These are phyloP conservation scores for Drosophila paracracens DNA, from an alignment of 2,888 invertebrate species.

Conservation along the genomic window DNA sequence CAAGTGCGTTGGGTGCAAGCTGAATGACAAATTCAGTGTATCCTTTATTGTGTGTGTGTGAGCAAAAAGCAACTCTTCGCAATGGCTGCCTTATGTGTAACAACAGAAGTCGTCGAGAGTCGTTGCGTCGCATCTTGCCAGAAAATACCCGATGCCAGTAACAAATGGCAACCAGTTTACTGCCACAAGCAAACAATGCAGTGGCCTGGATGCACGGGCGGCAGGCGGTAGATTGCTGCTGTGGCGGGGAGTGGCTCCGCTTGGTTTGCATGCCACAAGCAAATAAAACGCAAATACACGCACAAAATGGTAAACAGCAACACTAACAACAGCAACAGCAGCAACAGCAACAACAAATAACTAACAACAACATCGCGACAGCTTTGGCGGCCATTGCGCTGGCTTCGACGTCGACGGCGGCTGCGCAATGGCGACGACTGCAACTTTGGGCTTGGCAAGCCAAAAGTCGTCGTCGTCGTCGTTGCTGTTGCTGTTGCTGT, in stretches of 20 bases:
- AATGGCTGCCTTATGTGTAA: conserved; percentile 74
- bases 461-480: conserved; percentile 10
- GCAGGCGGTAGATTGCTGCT: conserved; percentile 13
- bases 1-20: conserved; percentile 4
- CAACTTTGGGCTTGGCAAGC: conserved; percentile 27
- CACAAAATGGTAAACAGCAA: conserved; percentile 65
- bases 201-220: conserved; percentile 8
- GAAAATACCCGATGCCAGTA: conserved; percentile 23
- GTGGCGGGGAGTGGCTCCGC: conserved; percentile 31
- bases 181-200: conserved; percentile 13
- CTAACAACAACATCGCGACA: conserved; percentile 30
- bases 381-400: conserved; percentile 78
- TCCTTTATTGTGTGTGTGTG: background rate
- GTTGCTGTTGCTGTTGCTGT: conserved; percentile 6
- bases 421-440: conserved; percentile 67
- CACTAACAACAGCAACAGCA: conserved; percentile 37
- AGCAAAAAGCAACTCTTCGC: conserved; percentile 21
- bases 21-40: background rate
- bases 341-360: conserved; percentile 19
- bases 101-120: conserved; percentile 77
- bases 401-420: conserved; percentile 55
- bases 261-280: conserved; percentile 68
- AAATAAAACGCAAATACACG: conserved; percentile 67
- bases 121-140: conserved; percentile 34
- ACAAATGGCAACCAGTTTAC: conserved; percentile 57